A percentile compares a stretch with the other conserved stretches of the same genome.
These are phyloP conservation scores for Hyposoter dolosus DNA, from an alignment of 2,888 invertebrate species.

Conservation along the genomic window DNA sequence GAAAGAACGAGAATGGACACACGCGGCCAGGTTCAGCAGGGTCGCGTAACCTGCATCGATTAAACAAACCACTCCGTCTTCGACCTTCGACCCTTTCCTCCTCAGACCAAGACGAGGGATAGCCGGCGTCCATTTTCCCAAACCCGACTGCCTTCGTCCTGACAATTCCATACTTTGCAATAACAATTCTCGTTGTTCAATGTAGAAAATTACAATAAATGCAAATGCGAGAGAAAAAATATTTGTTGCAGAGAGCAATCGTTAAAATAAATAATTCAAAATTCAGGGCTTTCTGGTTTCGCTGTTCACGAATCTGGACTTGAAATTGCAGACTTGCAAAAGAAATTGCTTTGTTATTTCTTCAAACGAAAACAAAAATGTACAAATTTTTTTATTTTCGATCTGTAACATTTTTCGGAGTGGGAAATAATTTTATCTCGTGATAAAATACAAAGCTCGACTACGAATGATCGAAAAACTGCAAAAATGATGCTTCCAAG, in stretches of 20 bases:
- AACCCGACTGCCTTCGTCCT: conserved; percentile 22
- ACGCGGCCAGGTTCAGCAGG: conserved; percentile 75
- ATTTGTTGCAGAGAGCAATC: not conserved
- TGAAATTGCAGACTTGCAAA: too few relatives aligned
- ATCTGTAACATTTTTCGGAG: too few relatives aligned
- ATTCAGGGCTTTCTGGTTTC: too few relatives aligned
- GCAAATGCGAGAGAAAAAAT: not conserved
- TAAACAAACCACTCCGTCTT: conserved; percentile 81
- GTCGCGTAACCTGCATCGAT: conserved; percentile 79
- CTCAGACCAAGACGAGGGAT: conserved; percentile 48
- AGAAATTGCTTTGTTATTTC: not conserved
- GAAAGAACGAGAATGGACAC: conserved; percentile 71
- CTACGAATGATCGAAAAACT: too few relatives aligned
- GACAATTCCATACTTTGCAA: not conserved
- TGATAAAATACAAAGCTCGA: too few relatives aligned
- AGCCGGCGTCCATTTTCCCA: conserved; percentile 62
- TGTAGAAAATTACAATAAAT: not conserved
- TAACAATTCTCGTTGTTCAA: not conserved
- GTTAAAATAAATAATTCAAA: too few relatives aligned
- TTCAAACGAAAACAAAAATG: not conserved
- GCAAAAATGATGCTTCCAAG: not conserved
- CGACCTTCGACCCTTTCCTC: conserved; percentile 70
- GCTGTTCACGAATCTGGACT: too few relatives aligned
- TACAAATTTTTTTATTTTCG: too few relatives aligned
- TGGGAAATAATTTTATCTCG: too few relatives aligned